Evolutionary conservation across 2,888 invertebrate species (phyloP).

Genomic region (Oscheius onirici): DNA sequence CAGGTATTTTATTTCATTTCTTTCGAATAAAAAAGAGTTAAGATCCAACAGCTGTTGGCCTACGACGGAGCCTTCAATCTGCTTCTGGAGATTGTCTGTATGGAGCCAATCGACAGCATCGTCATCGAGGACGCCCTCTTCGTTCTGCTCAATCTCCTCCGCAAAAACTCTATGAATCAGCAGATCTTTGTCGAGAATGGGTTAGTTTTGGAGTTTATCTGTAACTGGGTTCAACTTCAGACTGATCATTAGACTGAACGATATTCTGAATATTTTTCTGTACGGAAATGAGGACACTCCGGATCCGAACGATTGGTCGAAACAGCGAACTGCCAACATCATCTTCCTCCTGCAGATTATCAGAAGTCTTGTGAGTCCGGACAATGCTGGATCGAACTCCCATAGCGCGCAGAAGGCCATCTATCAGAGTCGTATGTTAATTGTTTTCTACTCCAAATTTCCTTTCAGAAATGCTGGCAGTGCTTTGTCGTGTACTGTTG

Average conservation of each 20-base stretch:
- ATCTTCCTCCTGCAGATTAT: slow-evolving; percentile 81
- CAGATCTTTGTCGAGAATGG: slow-evolving; percentile 90
- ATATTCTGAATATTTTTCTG: slow-evolving; percentile 82
- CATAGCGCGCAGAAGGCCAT: slow-evolving; percentile 87
- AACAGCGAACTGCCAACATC: slow-evolving; percentile 83
- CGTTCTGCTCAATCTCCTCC: slow-evolving; percentile 88
- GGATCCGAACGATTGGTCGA: slow-evolving; percentile 74
- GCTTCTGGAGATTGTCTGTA: slow-evolving; percentile 88
- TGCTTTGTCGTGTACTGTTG: slow-evolving; percentile 89
- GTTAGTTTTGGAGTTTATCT: slow-evolving; percentile 28
- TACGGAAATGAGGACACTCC: slow-evolving; percentile 63
- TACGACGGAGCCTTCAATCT: slow-evolving; percentile 98
- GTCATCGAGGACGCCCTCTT: slow-evolving; percentile 97
- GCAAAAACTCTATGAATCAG: slow-evolving; percentile 95
- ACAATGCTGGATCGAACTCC: slow-evolving; percentile 85
- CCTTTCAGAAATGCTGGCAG: slow-evolving; percentile 78
- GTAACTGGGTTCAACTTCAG: slow-evolving; percentile 79
- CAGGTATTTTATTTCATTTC: slow-evolving; percentile 83
- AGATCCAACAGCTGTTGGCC: slow-evolving; percentile 94
- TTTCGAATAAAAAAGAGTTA: slow-evolving; percentile 78
- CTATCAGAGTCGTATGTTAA: slow-evolving; percentile 80
- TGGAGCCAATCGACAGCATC: slow-evolving; percentile 87
- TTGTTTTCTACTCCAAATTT: neutral
- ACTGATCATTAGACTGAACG: slow-evolving; percentile 86
- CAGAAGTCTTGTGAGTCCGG: slow-evolving; percentile 89